Evolutionary conservation across 2,113 vertebrate genomes (phyloP).

Genomic region (Proterorhinus semilunaris): DNA sequence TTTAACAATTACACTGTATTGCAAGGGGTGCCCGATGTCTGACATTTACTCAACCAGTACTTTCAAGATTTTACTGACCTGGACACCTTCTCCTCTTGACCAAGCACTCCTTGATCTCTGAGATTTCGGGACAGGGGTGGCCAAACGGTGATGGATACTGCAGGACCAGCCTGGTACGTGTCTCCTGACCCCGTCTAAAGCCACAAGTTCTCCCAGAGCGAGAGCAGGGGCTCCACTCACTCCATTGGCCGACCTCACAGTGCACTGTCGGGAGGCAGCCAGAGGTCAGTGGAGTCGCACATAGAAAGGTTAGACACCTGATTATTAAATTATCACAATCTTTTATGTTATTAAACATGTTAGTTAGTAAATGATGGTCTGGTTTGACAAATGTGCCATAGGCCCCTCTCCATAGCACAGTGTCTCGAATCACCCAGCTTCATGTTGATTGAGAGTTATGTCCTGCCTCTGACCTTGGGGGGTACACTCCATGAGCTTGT

Average conservation of each 20-base stretch:
- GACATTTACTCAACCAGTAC: too few relatives aligned
- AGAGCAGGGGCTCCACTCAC: slow-evolving; percentile 88
- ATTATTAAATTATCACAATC: not conserved
- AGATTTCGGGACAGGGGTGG: slow-evolving; percentile 83
- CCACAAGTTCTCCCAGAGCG: slow-evolving; percentile 90
- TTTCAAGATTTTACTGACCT: slow-evolving; percentile 72
- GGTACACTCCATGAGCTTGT: slow-evolving; percentile 91
- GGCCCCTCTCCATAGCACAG: not conserved
- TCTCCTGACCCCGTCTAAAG: slow-evolving; percentile 91
- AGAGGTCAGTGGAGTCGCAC: not conserved
- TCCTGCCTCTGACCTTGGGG: slow-evolving; percentile 78
- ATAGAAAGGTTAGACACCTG: not conserved
- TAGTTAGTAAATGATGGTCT: not conserved
- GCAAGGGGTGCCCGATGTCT: too few relatives aligned
- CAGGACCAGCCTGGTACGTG: slow-evolving; percentile 84
- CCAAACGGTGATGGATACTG: slow-evolving; percentile 85
- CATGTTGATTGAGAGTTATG: not conserved
- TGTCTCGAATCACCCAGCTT: not conserved
- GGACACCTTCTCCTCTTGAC: slow-evolving; percentile 89
- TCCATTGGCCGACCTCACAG: slow-evolving; percentile 91
- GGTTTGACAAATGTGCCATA: not conserved
- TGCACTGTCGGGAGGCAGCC: slow-evolving; percentile 79
- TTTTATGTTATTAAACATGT: not conserved
- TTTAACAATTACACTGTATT: not conserved
- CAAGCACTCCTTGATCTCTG: slow-evolving; percentile 88